phyloP scores from a whole-genome alignment of 1,140 invertebrate genomes.

The Cydia fagiglandana region DNA sequence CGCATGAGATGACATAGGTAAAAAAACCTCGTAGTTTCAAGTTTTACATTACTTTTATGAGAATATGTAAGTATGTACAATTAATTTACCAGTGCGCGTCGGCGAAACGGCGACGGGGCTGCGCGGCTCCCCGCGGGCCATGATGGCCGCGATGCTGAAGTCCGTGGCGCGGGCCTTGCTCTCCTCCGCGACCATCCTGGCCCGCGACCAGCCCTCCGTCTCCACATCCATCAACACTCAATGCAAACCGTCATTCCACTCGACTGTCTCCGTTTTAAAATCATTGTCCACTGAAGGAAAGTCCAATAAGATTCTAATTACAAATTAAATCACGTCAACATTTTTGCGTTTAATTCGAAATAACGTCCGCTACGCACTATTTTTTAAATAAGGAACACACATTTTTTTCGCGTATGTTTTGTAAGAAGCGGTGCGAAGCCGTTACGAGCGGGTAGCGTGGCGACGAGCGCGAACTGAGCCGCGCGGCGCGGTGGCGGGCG shows the following conservation, averaged over 20 bases:
- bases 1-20: too few relatives aligned
- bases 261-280: constrained; percentile 45
- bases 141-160: constrained; percentile 96
- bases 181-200: constrained; percentile 80
- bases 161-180: constrained; percentile 85
- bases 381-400: constrained; percentile 16
- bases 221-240: constrained; percentile 72
- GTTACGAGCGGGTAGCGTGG: constrained; percentile 65
- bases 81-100: constrained; percentile 60
- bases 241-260: constrained; percentile 50
- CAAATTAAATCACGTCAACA: constrained; percentile 1
- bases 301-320: constrained; percentile 9
- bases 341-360: neutral
- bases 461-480: constrained; percentile 69
- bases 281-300: constrained; percentile 35
- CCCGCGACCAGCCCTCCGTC: constrained; percentile 71
- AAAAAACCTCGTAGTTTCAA: too few relatives aligned
- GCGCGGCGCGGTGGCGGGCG: constrained; percentile 49
- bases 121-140: constrained; percentile 86
- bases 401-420: constrained; percentile 34
- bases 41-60: neutral
- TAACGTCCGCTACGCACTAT: constrained; percentile 22
- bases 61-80: constrained; percentile 55
- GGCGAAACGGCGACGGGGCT: constrained; percentile 64
- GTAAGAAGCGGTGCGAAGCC: constrained; percentile 33